A percentile compares a stretch with the other conserved stretches of the same genome.
Evolutionary conservation across 2,113 vertebrate genomes (phyloP).

Genomic region (Anarhynchus alexandrinus): DNA sequence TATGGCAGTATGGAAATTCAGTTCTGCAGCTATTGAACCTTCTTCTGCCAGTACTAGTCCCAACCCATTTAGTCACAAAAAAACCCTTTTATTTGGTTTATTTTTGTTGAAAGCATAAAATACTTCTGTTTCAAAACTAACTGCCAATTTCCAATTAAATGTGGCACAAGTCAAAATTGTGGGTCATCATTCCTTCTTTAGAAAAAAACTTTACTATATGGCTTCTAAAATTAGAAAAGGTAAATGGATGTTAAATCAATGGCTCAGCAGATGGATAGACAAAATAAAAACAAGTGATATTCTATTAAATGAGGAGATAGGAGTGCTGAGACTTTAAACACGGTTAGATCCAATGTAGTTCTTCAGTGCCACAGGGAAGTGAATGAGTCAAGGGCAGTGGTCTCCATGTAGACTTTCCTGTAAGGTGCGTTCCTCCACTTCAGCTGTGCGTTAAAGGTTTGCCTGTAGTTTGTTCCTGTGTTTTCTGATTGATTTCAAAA

Average conservation of each 20-base stretch:
- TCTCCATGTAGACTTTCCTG: neutral
- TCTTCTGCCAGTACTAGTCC: neutral
- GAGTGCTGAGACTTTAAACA: neutral
- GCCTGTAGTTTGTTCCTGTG: neutral
- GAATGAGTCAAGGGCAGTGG: neutral
- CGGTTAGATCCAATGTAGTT: neutral
- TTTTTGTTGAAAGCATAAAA: neutral
- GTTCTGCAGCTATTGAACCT: neutral
- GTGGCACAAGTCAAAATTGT: neutral
- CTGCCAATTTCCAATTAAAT: neutral
- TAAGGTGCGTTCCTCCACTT: neutral
- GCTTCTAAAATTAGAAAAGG: neutral
- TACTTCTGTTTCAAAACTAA: neutral
- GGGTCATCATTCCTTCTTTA: neutral
- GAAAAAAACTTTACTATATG: neutral
- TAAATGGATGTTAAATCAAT: neutral
- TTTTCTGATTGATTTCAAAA: constrained; percentile 2
- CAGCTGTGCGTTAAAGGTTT: neutral
- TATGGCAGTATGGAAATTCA: neutral
- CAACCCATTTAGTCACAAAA: neutral
- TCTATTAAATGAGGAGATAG: neutral
- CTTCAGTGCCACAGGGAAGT: neutral
- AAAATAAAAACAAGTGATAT: neutral
- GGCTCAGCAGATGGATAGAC: neutral
- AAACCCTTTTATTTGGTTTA: neutral